Evolutionary conservation across 2,888 invertebrate species (phyloP), one percentile per base, ranked within the genome.

Genomic region (Dryadula phaetusa): DNA sequence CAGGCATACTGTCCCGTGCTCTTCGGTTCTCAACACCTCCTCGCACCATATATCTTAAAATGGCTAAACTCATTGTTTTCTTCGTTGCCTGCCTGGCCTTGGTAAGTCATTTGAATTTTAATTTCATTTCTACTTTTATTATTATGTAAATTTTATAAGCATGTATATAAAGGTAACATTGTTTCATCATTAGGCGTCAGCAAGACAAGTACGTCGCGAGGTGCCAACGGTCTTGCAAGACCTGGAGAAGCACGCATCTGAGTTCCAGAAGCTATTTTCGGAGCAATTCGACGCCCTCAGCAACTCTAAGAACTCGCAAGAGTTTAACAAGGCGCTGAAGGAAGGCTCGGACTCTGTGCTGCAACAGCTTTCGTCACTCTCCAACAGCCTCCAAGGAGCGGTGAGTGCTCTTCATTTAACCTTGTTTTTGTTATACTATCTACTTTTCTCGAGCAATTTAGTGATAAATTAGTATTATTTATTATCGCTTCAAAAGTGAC

Each of bases 231-330:
- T 76, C n/a, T 75, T 85, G 69, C 75, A 84, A 52, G 87, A 88
- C n/a, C 7, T 90, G 25, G 75, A 85, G 79, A 86, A 88, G 79
- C 84, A 88, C 74, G 87, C 86, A 18, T 67, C 68, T 0, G 86
- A 85, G 70, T 83, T 91, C 79, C 78, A 79, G 74, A 88, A 90
- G 81, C 81, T 82, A 1, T 76, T 91, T 77, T 68, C 63, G 25
- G 87, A 89, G 66, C 82, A 85, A 73, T 62, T 87, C 56, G 81
- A 79, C 74, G 56, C 82, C 6, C 64, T 91, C 66, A 69, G 75
- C 75, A 82, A 79, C 82, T 88, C 89, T 66, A 84, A 89, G 82
- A 86, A 84, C 82, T 80, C 88, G 25, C 78, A 89, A 77, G 84
- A 87, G 20, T 42, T 85, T 28, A 83, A 83, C 80, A 88, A 87